phyloP scores from a whole-genome alignment of 2,888 invertebrate genomes.

The Mechanitis messenoides region DNA sequence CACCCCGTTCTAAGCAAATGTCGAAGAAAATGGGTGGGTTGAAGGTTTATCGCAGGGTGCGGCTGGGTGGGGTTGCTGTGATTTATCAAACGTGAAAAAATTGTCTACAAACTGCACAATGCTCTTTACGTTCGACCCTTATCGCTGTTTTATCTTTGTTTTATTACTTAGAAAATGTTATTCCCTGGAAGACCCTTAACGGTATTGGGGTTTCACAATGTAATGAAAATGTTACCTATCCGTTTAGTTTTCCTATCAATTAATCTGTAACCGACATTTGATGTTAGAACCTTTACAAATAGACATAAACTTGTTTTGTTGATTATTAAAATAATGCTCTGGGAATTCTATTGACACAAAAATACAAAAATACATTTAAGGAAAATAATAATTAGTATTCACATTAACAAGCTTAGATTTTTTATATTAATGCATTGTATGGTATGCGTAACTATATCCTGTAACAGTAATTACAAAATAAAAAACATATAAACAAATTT shows the following conservation, averaged over 20 bases:
- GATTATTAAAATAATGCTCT: no score
- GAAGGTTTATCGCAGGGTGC: slow-evolving; percentile 52
- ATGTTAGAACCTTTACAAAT: no score
- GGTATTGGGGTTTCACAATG: slow-evolving; percentile 8
- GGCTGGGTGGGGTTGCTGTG: slow-evolving; percentile 52
- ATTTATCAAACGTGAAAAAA: slow-evolving; percentile 48
- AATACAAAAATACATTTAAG: not conserved
- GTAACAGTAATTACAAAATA: no score
- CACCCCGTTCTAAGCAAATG: slow-evolving; percentile 61
- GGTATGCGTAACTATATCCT: no score
- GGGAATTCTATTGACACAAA: slow-evolving; percentile 1
- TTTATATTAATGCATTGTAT: no score
- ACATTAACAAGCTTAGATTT: not conserved
- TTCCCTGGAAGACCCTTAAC: slow-evolving; percentile 21
- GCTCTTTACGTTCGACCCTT: slow-evolving; percentile 25
- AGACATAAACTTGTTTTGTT: no score
- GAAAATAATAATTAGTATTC: not conserved
- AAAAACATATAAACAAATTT: not conserved
- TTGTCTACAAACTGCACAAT: slow-evolving; percentile 23
- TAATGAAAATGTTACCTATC: not conserved
- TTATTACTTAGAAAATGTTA: slow-evolving; percentile 24
- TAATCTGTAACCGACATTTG: not conserved
- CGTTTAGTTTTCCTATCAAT: not conserved
- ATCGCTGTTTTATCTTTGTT: slow-evolving; percentile 25
- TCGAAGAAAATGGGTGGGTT: slow-evolving; percentile 54